Base-by-base conservation (phyloP, 2,888 invertebrate genomes). In the Drosophila flavopinicola region DNA sequence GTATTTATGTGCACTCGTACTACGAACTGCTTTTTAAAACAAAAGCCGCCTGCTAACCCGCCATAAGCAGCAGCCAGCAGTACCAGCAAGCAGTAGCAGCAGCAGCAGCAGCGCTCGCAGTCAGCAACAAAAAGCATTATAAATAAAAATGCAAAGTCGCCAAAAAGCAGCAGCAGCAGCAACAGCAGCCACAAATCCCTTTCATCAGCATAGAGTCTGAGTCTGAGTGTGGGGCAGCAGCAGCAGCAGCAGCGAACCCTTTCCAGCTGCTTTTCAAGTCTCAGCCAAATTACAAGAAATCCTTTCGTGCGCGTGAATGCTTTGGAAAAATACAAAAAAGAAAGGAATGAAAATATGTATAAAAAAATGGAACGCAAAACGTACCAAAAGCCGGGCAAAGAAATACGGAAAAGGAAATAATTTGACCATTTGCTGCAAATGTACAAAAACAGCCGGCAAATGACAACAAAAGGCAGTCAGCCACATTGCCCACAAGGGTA, bases 221-320 rank as follows among this genome's bases (percentile, higher is more conserved):
- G 65, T 20, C 20, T 20, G 20, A 23, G 51, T 20, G 42, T 29
- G 35, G 32, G 25, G 27, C 9, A 17, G 44, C 27, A 42, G 23
- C 74, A 45, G 41, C 25, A 37, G 29, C 51, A 52, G 23, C 74
- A 45, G 63, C 56, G 53, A 77, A 78, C 76, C 79, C 79, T 83
- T 84, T 79, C 84, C 83, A 74, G 63, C 78, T 78, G 71, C 68
- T 74, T 66, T 76, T 84, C 74, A 75, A 86, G 86, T 75, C 74
- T 72, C 72, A 74, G 77, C 78, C 78, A 87, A 89, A 88, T 88
- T 85, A 87, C 85, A 88, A 88, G 88, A 89, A 89, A 88, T 88
- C 88, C 87, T 88, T 88, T 89, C 87, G 85, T 87, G 85, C 79
- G 86, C 85, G 78, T 88, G 87, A 86, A 87, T 88, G 87, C 88